phyloP scores from a whole-genome alignment of 92 coral and sea anemone species.

The Epizoanthus stellaris region DNA sequence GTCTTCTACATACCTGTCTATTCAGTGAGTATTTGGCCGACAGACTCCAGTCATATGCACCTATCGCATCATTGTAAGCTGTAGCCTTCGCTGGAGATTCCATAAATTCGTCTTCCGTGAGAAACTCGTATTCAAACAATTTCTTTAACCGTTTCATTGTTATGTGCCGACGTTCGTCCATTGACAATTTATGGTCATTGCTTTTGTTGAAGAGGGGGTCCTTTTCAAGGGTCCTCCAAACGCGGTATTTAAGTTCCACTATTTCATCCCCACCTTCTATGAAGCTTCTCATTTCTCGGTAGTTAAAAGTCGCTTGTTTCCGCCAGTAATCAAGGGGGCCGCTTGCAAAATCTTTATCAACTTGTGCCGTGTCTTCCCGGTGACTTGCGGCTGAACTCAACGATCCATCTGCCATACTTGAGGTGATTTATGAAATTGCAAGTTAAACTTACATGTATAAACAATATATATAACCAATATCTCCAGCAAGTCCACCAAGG shows the following conservation, averaged over 20 bases:
- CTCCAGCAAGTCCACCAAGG: neutral
- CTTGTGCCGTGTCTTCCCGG: neutral
- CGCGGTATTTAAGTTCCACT: conserved; percentile 66
- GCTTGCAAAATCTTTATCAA: conserved; percentile 56
- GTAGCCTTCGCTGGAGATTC: conserved; percentile 72
- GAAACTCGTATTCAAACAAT: conserved; percentile 80
- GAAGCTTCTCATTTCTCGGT: conserved; percentile 86
- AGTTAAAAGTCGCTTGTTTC: conserved; percentile 79
- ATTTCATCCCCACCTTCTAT: conserved; percentile 88
- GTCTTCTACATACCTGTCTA: conserved; percentile 50
- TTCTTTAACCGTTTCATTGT: conserved; percentile 75
- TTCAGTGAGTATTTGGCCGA: conserved; percentile 70
- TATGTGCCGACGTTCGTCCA: conserved; percentile 79
- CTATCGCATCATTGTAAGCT: conserved; percentile 66
- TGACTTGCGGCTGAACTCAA: conserved; percentile 12
- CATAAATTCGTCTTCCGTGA: conserved; percentile 78
- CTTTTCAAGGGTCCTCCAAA: conserved; percentile 85
- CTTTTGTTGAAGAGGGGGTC: conserved; percentile 81
- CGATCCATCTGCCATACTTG: conserved; percentile 21
- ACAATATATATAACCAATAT: neutral
- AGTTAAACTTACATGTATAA: neutral
- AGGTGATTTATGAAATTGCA: neutral
- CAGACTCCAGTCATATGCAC: conserved; percentile 85
- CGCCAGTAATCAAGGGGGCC: conserved; percentile 92
- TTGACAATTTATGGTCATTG: conserved; percentile 63